Base-by-base conservation (phyloP, 2,113 vertebrate species). In the Sinocyclocheilus grahami region DNA sequence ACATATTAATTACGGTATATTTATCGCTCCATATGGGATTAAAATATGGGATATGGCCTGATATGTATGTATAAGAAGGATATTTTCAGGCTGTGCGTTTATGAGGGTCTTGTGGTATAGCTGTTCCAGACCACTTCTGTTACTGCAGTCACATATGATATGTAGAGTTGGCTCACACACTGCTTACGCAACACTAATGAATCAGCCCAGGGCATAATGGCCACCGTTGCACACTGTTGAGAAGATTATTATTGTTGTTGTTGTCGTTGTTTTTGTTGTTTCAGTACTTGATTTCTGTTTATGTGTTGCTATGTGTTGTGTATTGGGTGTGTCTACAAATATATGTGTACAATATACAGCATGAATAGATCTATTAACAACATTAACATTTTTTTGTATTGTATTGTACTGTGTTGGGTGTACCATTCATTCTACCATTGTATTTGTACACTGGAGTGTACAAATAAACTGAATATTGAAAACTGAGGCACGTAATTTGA, bases 171-270 rank as follows among this genome's bases (percentile, higher is more conserved):
- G n/a, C 55, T 22, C 39, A 79, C 37, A 58, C 14, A 67, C 37
- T 63, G n/a, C 1, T 86, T 86, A 53, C 22, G 51, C 63, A 83
- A 83, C 74, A 53, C 13, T 24, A 83, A 27, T 58, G 37, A 27
- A 76, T 63, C 75, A 37, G 55, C 20, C 13, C 27, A 67, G 37
- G 14, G 10, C 39, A 53, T 67, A 86, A 27, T 20, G 24, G 22
- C 81, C 30, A 24, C 14, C 18, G 8, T 18, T 48, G 51, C 58
- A 53, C 5, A 53, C 5, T 74, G 13, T 77, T 67, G 4, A 51
- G 39, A 72, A 62, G 42, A 9, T 30, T 13, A 27, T 14, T 39
- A 22, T 16, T 5, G 51, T n/a, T 46, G 24, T 55, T 55, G 4
- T 20, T 0, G 0, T n/a, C 4, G 11, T 30, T 67, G 24, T 65